Conservation (phyloP, 2,797 vertebrate species). For the Phalanger gymnotis region DNA sequence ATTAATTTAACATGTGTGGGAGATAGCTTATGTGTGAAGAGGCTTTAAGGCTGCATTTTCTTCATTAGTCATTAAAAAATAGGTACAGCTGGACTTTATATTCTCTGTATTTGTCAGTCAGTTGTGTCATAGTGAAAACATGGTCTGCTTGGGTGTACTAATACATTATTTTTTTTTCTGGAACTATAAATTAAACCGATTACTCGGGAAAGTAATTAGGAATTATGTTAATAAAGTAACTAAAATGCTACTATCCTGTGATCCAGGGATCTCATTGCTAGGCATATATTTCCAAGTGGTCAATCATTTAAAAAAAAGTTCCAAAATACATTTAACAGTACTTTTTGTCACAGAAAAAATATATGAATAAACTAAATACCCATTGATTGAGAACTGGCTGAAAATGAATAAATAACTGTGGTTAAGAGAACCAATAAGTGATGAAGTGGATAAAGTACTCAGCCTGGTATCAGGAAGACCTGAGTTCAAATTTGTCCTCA, state of each 20-base stretch:
- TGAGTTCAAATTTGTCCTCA: too few species aligned
- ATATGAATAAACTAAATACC: too few species aligned
- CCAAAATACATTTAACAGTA: neutral
- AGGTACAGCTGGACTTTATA: neutral
- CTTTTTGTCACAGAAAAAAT: neutral
- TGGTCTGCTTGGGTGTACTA: neutral
- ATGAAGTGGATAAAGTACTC: too few species aligned
- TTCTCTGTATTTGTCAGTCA: neutral
- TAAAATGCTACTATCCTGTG: too few species aligned
- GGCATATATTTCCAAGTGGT: neutral
- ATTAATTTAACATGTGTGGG: neutral
- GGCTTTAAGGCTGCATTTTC: neutral
- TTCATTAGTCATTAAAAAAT: neutral
- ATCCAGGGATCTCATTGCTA: too few species aligned
- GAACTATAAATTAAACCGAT: neutral
- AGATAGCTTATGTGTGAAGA: neutral
- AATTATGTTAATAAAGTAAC: too few species aligned
- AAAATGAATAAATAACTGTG: too few species aligned
- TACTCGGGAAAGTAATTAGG: neutral
- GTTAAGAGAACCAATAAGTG: too few species aligned
- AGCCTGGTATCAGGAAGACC: too few species aligned
- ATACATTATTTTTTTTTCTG: neutral
- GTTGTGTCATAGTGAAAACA: neutral
- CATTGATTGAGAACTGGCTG: too few species aligned
- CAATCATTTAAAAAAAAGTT: neutral